Percentiles rank a stretch among this genome's conserved stretches.
phyloP scores from a whole-genome alignment of 2,113 vertebrate genomes.

The Callaeas wilsoni region DNA sequence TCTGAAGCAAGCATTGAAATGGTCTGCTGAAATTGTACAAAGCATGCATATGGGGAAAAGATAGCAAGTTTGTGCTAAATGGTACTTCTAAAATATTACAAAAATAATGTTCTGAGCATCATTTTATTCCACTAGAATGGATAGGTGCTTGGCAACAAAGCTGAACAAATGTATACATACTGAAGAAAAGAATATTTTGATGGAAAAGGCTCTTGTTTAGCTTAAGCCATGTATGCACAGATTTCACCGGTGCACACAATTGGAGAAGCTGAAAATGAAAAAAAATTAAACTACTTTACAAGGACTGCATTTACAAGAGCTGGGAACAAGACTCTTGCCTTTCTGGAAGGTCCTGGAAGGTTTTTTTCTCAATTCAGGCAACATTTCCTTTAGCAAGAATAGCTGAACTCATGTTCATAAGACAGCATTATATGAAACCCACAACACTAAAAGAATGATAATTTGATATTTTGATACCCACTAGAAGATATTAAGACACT shows the following conservation, averaged over 20 bases:
- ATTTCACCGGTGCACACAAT: not conserved
- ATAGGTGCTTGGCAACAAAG: slow-evolving; percentile 32
- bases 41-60: slow-evolving; percentile 4
- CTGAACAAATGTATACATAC: slow-evolving; percentile 7
- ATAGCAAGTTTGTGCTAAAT: slow-evolving; percentile 32
- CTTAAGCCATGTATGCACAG: not conserved
- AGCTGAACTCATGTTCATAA: not conserved
- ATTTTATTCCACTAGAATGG: slow-evolving; percentile 40
- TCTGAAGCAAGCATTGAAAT: slow-evolving; percentile 32
- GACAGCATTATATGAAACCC: not conserved
- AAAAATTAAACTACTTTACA: not conserved
- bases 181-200: not conserved
- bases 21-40: slow-evolving; percentile 48
- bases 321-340: not conserved
- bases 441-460: not conserved
- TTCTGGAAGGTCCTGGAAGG: not conserved
- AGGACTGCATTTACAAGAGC: not conserved
- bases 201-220: slow-evolving; percentile 15
- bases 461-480: not conserved
- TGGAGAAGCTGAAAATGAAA: not conserved
- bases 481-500: not conserved
- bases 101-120: slow-evolving; percentile 39
- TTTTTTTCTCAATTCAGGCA: not conserved
- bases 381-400: not conserved
- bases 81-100: slow-evolving; percentile 17